Base-by-base conservation (phyloP, 1,140 invertebrate species). In the Lepeophtheirus salmonis region DNA sequence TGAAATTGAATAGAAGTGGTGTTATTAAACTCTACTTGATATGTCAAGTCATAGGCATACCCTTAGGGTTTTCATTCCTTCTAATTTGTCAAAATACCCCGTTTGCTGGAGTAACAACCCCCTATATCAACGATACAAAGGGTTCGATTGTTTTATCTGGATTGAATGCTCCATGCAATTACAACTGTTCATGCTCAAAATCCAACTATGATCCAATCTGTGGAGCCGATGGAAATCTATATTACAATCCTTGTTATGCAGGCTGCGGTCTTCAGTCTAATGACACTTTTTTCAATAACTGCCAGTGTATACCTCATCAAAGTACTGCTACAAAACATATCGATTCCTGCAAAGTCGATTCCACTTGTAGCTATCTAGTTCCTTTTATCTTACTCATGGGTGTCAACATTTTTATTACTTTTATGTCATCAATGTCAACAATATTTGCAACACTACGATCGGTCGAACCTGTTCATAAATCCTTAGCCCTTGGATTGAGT, bases 21-120 rank as follows among this genome's bases (percentile, higher is more conserved):
- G 86, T 86, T 62, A 77, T 87, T 30, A 81, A 80, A 67, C 74
- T 86, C 63, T 86, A 83, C 66, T 71, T 84, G 0, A 67, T 77
- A 1, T 71, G 78, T 30, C 80, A 81, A 0, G 66, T 76, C 6
- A 63, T 79, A 1, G 77, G 79, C 1, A 74, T 80, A 0, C 63
- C 77, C 2, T 78, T 81, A 59, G 77, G 76, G 0, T 70, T 81
- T 24, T 76, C 77, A 58, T 84, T 87, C 66, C 71, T 83, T 18
- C 70, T 86, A 0, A 77, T 77, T n/a, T 89, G 85, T 66, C 79
- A 81, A 0, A 83, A 84, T 69, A 71, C 78, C 1, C 70, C 74
- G 1, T 85, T 85, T 67, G 83, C 82, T 17, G 85, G 84, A 2
- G 75, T 88, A 12, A 84, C 80, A 16, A 68, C 77, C 3, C 69